A percentile compares a stretch with the other conserved stretches of the same genome.
Evolutionary conservation across 2,888 invertebrate species (phyloP).

Genomic region (Epiblema foenella): DNA sequence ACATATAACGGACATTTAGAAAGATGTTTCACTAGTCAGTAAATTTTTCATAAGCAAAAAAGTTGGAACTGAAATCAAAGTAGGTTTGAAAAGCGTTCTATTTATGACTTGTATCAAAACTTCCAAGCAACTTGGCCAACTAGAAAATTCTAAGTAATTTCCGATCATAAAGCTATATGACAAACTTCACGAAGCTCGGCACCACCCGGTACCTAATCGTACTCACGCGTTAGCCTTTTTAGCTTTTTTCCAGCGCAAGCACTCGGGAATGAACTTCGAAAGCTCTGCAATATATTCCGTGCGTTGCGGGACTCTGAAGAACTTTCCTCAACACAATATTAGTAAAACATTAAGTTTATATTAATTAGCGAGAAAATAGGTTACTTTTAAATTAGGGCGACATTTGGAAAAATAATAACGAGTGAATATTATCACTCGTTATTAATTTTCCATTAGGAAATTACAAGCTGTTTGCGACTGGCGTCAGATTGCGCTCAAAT

Average conservation of each 20-base stretch:
- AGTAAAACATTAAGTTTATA: background rate
- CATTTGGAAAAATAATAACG: too few species aligned
- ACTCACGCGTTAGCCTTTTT: constrained; percentile 23
- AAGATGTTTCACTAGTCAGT: too few species aligned
- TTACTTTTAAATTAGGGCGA: background rate
- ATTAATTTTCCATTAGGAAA: too few species aligned
- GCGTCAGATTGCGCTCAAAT: too few species aligned
- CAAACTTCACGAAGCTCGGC: constrained; percentile 1
- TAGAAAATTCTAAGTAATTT: constrained; percentile 22
- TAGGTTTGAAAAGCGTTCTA: too few species aligned
- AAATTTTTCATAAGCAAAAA: too few species aligned
- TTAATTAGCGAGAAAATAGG: background rate
- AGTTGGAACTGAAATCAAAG: too few species aligned
- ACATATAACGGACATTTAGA: too few species aligned
- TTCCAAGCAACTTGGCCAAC: background rate
- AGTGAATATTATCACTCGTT: too few species aligned
- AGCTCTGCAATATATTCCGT: constrained; percentile 17
- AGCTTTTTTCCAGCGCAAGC: constrained; percentile 23
- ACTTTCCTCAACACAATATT: background rate
- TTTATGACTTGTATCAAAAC: background rate
- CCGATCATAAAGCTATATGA: constrained; percentile 23
- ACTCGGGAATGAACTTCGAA: constrained; percentile 22
- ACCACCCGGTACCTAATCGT: background rate
- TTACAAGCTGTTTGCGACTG: too few species aligned
- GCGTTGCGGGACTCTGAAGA: background rate